Percentiles rank a stretch among this genome's conserved stretches.
Conservation (phyloP, 2,888 invertebrate species). For the Electrophaes corylata region DNA sequence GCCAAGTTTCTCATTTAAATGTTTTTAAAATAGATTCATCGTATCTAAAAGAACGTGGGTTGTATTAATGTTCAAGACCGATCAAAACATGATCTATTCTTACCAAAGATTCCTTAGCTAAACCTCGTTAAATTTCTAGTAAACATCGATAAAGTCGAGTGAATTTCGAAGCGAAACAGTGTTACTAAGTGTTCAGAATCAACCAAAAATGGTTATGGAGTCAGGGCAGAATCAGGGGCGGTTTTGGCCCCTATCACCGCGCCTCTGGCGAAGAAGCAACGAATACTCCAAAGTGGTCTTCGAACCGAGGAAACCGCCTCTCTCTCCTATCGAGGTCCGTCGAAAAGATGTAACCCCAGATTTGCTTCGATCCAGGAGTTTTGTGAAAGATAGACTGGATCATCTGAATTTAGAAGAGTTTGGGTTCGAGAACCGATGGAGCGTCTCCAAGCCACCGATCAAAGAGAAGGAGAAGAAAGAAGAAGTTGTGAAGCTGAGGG, state of each 20-base stretch:
- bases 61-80: neutral
- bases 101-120: slow-evolving; percentile 23
- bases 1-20: neutral
- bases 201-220: slow-evolving; percentile 78
- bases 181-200: slow-evolving; percentile 39
- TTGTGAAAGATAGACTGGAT: slow-evolving; percentile 64
- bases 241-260: slow-evolving; percentile 78
- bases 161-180: slow-evolving; percentile 21
- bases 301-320: slow-evolving; percentile 72
- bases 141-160: slow-evolving; percentile 61
- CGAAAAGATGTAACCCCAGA: slow-evolving; percentile 63
- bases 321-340: slow-evolving; percentile 68
- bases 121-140: neutral
- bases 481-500: slow-evolving; percentile 70
- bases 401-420: slow-evolving; percentile 67
- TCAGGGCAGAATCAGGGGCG: slow-evolving; percentile 69
- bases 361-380: slow-evolving; percentile 63
- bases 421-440: slow-evolving; percentile 60
- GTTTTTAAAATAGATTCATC: neutral
- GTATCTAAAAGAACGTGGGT: neutral
- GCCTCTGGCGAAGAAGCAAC: slow-evolving; percentile 76
- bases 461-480: slow-evolving; percentile 55
- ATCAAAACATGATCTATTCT: neutral
- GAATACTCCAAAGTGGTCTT: slow-evolving; percentile 80
- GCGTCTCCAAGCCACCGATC: slow-evolving; percentile 56